A percentile compares a stretch with the other conserved stretches of the same genome.
Evolutionary conservation across 2,113 vertebrate species (phyloP).

Genomic region (Microtus ochrogaster): DNA sequence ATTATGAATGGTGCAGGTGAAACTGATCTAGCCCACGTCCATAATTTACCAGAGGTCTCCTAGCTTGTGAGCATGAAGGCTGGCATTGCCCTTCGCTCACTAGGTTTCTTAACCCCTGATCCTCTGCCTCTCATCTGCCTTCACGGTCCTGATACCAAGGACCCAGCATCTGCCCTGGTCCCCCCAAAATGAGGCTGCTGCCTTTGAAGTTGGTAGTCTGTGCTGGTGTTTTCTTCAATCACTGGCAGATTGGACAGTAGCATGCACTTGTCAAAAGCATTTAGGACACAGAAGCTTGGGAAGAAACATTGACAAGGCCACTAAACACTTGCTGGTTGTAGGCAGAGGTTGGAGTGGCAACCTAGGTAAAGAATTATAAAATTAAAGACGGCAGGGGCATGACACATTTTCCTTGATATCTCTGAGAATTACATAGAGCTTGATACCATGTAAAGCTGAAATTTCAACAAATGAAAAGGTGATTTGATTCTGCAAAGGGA

Average conservation of each 20-base stretch:
- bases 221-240: background rate
- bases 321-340: background rate
- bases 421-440: background rate
- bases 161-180: background rate
- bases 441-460: background rate
- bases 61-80: background rate
- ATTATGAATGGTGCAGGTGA: background rate
- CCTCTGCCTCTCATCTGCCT: background rate
- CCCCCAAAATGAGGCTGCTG: background rate
- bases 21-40: background rate
- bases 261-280: background rate
- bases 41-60: background rate
- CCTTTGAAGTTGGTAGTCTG: constrained; percentile 19
- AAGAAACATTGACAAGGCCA: background rate
- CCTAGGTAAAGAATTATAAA: background rate
- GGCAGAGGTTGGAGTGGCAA: background rate
- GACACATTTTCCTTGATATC: background rate
- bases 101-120: background rate
- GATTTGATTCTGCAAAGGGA: background rate
- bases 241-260: background rate
- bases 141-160: fast-evolving
- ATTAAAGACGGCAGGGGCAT: background rate
- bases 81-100: background rate
- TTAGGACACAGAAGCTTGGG: background rate
- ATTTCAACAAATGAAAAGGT: background rate